Conservation (phyloP, 2,797 vertebrate species). For the Neoniphon sammara region DNA sequence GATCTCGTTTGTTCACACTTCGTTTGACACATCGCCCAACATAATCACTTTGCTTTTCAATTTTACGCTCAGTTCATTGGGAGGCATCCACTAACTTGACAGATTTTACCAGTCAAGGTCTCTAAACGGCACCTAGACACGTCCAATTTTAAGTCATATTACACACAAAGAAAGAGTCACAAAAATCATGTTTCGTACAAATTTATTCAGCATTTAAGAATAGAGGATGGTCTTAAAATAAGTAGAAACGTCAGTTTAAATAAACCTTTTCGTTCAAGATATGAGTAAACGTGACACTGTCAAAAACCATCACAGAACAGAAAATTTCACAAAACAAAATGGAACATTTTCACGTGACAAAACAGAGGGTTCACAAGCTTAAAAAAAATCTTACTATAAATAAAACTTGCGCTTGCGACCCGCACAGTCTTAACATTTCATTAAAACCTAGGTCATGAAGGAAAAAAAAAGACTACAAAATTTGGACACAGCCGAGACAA, state of each 20-base stretch:
- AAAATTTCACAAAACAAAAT: conserved; percentile 85
- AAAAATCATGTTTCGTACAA: conserved; percentile 81
- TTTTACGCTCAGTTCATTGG: conserved; percentile 12
- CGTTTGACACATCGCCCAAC: conserved; percentile 40
- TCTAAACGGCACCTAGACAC: neutral
- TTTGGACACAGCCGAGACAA: conserved; percentile 83
- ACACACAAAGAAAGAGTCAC: conserved; percentile 69
- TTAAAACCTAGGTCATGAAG: conserved; percentile 75
- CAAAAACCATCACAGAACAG: conserved; percentile 86
- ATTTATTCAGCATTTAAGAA: conserved; percentile 90
- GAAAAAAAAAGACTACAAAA: conserved; percentile 78
- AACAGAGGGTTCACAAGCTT: conserved; percentile 87
- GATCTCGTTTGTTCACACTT: conserved; percentile 24
- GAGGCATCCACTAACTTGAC: neutral
- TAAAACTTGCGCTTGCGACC: conserved; percentile 90
- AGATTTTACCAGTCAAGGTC: conserved; percentile 3
- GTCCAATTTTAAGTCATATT: conserved; percentile 7
- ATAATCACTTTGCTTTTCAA: conserved; percentile 29
- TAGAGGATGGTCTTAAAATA: conserved; percentile 88
- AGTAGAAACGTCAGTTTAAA: conserved; percentile 90
- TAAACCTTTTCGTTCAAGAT: conserved; percentile 84
- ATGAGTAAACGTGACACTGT: conserved; percentile 87
- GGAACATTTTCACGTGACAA: conserved; percentile 81
- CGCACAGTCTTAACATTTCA: conserved; percentile 87
- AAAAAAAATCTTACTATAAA: conserved; percentile 90